Percentiles rank a stretch among this genome's conserved stretches.
Conservation (phyloP, 1,140 invertebrate species). For the Helicoverpa zea region DNA sequence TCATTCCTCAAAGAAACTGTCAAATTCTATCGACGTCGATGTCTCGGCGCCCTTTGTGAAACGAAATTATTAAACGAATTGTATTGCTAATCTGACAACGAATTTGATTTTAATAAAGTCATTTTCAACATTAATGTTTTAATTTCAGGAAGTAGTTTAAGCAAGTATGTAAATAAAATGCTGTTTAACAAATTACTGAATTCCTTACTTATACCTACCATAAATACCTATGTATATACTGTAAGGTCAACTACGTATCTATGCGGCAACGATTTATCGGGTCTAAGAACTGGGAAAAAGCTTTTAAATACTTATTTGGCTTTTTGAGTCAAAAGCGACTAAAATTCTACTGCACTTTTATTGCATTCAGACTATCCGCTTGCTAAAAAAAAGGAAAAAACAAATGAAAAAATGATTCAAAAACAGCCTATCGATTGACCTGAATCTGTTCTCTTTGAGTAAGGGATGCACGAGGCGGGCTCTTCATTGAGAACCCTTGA, state of each 20-base stretch:
- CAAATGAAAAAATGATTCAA: constrained; percentile 1
- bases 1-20: constrained; percentile 17
- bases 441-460: constrained; percentile 38
- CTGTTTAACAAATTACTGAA: too few species aligned
- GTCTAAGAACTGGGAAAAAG: too few species aligned
- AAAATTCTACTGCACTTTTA: too few species aligned
- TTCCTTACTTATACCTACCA: too few species aligned
- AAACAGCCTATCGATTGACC: constrained; percentile 44
- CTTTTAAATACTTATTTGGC: too few species aligned
- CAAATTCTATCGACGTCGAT: neutral
- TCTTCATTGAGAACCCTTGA: constrained; percentile 45
- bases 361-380: too few species aligned
- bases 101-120: constrained; percentile 3
- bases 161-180: too few species aligned
- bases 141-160: too few species aligned
- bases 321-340: too few species aligned
- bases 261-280: too few species aligned
- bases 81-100: neutral
- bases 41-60: neutral
- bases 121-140: neutral
- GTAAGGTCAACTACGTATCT: too few species aligned
- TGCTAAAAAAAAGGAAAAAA: neutral
- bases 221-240: too few species aligned
- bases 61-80: neutral
- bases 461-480: constrained; percentile 40